phyloP scores from a whole-genome alignment of 2,888 invertebrate species.

The Monopis laevigella region DNA sequence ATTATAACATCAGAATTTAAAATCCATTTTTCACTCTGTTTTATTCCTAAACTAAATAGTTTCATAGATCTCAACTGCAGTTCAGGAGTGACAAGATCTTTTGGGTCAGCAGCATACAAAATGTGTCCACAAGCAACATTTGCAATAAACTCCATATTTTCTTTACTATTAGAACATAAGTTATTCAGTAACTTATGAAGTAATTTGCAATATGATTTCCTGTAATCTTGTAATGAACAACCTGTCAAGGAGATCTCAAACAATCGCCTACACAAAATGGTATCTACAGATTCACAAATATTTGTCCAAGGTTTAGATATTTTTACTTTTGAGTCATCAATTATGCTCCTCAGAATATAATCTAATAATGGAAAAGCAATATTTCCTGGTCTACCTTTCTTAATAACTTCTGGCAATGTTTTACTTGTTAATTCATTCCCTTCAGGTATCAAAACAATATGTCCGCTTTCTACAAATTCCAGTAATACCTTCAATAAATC shows the following conservation, averaged over 20 bases:
- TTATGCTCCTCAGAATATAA: slow-evolving; percentile 58
- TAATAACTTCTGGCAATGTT: slow-evolving; percentile 36
- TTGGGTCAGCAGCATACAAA: slow-evolving; percentile 44
- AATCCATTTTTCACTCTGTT: slow-evolving; percentile 37
- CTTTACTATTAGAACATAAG: slow-evolving; percentile 43
- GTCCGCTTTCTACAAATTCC: slow-evolving; percentile 42
- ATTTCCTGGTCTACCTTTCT: slow-evolving; percentile 41
- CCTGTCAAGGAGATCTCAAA: slow-evolving; percentile 60
- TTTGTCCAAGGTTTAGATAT: slow-evolving; percentile 49
- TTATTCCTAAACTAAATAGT: slow-evolving; percentile 37
- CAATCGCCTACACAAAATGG: slow-evolving; percentile 21
- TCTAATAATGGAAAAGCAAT: slow-evolving; percentile 67
- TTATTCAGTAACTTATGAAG: slow-evolving; percentile 53
- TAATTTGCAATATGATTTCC: slow-evolving; percentile 39
- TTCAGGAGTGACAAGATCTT: slow-evolving; percentile 51
- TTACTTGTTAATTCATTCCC: slow-evolving; percentile 33
- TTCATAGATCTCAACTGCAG: slow-evolving; percentile 63
- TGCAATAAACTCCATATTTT: slow-evolving; percentile 65
- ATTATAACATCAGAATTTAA: slow-evolving; percentile 54
- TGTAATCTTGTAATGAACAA: slow-evolving; percentile 43
- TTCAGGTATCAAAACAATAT: slow-evolving; percentile 36
- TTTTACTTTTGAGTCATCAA: slow-evolving; percentile 45
- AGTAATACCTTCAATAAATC: slow-evolving; percentile 48
- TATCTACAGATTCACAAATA: slow-evolving; percentile 26
- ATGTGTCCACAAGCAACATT: slow-evolving; percentile 64